These are phyloP conservation scores for Drosophila saltans DNA, from an alignment of 1,140 invertebrate species.

Conservation along the genomic window DNA sequence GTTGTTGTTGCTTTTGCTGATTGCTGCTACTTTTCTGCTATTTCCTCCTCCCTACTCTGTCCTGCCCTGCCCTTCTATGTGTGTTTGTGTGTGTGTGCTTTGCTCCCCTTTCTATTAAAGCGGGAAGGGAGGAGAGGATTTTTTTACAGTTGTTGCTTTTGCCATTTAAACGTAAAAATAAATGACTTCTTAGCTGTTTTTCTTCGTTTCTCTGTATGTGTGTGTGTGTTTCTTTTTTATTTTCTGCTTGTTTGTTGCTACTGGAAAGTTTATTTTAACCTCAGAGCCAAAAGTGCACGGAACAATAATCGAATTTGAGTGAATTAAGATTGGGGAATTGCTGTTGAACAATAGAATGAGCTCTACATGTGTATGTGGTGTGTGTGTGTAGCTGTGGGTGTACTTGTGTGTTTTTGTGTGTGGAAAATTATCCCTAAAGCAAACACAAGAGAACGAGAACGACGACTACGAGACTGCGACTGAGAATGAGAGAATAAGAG, in stretches of 20 bases:
- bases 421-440: constrained; percentile 77
- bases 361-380: constrained; percentile 33
- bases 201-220: neutral
- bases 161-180: constrained; percentile 76
- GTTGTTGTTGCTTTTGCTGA: constrained; percentile 42
- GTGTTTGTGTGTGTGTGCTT: constrained; percentile 18
- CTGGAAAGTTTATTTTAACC: constrained; percentile 78
- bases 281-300: constrained; percentile 66
- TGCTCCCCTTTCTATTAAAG: neutral
- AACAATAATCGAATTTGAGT: constrained; percentile 82
- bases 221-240: neutral
- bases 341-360: constrained; percentile 70
- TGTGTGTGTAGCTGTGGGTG: constrained; percentile 5
- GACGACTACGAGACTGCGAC: neutral
- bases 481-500: neutral
- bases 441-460: constrained; percentile 47
- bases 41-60: constrained; percentile 6
- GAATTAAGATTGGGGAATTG: constrained; percentile 82
- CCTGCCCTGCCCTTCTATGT: neutral
- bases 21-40: constrained; percentile 45
- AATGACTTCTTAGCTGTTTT: constrained; percentile 74
- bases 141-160: constrained; percentile 64
- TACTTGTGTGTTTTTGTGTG: constrained; percentile 24
- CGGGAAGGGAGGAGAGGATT: neutral
- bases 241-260: constrained; percentile 2